Percentiles rank a stretch among this genome's conserved stretches.
Evolutionary conservation across 1,140 invertebrate genomes (phyloP).

Genomic region (Venturia canescens): DNA sequence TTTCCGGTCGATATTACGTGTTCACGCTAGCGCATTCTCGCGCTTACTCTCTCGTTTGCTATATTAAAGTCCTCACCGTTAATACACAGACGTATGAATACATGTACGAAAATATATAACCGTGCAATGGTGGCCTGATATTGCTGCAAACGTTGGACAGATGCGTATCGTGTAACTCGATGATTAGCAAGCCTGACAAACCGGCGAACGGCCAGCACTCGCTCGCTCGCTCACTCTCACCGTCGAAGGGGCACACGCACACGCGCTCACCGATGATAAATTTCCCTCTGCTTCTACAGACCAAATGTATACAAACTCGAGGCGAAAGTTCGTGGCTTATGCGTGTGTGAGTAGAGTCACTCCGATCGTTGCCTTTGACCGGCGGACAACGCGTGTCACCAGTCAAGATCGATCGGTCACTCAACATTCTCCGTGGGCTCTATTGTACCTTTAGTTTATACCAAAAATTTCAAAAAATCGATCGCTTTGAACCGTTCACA

Average conservation of each 20-base stretch:
- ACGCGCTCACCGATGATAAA: background rate
- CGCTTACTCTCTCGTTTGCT: constrained; percentile 20
- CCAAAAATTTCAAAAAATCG: background rate
- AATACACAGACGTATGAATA: background rate
- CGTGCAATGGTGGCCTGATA: constrained; percentile 29
- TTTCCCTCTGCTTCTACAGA: background rate
- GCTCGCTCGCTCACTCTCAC: constrained; percentile 21
- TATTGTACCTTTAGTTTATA: background rate
- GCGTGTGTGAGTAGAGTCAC: background rate
- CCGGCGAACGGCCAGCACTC: constrained; percentile 46
- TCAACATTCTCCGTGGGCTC: background rate
- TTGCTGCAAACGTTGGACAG: constrained; percentile 39
- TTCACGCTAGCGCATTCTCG: constrained; percentile 49
- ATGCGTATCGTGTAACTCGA: constrained; percentile 57
- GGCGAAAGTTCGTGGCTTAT: background rate
- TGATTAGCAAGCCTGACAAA: constrained; percentile 56
- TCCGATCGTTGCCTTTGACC: constrained; percentile 42
- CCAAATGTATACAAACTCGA: background rate
- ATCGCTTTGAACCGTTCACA: background rate
- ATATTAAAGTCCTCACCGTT: constrained; percentile 10
- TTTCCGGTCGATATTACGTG: constrained; percentile 70
- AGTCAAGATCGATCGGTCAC: constrained; percentile 42
- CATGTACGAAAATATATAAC: background rate
- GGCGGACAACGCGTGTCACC: constrained; percentile 44
- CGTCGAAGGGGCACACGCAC: background rate